These are phyloP conservation scores for Trichechus manatus DNA, from an alignment of 2,113 vertebrate genomes.

Conservation along the genomic window DNA sequence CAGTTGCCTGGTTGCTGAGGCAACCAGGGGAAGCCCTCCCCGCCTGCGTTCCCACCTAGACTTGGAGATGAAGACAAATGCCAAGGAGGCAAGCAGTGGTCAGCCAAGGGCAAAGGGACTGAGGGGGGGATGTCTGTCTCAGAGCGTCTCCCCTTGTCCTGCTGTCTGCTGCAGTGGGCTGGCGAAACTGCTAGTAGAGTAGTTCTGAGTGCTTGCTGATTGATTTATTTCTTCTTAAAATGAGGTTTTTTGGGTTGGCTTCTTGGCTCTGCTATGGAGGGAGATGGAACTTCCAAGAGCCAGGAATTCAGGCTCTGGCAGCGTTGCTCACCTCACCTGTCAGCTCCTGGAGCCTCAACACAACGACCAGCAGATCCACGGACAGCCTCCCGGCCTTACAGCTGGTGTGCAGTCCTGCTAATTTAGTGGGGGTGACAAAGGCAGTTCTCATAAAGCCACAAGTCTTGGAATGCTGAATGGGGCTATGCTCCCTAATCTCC, in stretches of 20 bases:
- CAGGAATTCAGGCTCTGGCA: neutral
- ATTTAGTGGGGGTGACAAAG: neutral
- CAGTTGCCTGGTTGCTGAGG: no score
- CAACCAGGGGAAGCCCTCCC: neutral
- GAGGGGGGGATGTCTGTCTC: slow-evolving; percentile 46
- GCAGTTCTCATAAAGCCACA: neutral
- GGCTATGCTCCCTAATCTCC: no score
- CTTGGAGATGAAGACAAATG: accelerated
- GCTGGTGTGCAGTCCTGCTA: neutral
- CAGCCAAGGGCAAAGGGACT: accelerated
- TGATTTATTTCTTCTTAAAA: neutral
- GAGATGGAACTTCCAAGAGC: neutral
- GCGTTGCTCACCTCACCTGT: neutral
- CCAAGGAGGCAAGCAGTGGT: neutral
- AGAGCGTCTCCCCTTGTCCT: neutral
- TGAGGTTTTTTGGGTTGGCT: neutral
- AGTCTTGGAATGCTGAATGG: neutral
- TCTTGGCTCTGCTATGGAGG: neutral
- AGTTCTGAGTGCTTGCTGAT: neutral
- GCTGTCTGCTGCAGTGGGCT: neutral
- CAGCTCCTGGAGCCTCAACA: slow-evolving; percentile 40
- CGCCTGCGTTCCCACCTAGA: neutral
- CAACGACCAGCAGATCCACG: slow-evolving; percentile 1
- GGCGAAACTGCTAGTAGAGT: neutral
- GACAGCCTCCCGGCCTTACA: neutral